A percentile compares a stretch with the other conserved stretches of the same genome.
Conservation (phyloP, 2,113 vertebrate genomes). For the Sebastes fasciatus region DNA sequence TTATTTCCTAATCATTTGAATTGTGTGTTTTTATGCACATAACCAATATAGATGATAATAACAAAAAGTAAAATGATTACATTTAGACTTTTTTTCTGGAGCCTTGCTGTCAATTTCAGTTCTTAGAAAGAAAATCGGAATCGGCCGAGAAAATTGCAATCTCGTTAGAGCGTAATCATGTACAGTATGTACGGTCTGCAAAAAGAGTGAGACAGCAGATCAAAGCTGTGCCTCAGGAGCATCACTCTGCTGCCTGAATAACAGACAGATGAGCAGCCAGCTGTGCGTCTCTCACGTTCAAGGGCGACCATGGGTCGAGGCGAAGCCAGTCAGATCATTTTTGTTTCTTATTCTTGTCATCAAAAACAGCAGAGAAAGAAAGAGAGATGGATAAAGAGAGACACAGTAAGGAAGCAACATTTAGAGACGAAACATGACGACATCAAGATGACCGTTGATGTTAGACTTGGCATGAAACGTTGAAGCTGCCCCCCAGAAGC, state of each 20-base stretch:
- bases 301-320: not conserved
- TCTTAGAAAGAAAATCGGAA: no score
- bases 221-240: slow-evolving; percentile 47
- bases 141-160: no score
- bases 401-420: not conserved
- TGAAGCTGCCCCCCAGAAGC: not conserved
- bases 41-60: no score
- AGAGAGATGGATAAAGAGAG: not conserved
- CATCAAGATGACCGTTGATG: not conserved
- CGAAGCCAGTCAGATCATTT: slow-evolving; percentile 1
- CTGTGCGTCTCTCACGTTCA: slow-evolving; percentile 20
- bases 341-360: not conserved
- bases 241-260: slow-evolving; percentile 18
- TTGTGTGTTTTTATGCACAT: no score
- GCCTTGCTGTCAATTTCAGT: no score
- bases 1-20: no score
- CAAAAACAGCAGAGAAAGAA: not conserved
- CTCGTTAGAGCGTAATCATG: not conserved
- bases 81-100: no score
- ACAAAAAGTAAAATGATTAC: no score
- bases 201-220: slow-evolving; percentile 37
- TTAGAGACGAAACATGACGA: not conserved
- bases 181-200: not conserved
- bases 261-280: slow-evolving; percentile 48
- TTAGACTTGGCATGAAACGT: not conserved